phyloP scores from a whole-genome alignment of 2,888 invertebrate species.

The Volucella inflata region DNA sequence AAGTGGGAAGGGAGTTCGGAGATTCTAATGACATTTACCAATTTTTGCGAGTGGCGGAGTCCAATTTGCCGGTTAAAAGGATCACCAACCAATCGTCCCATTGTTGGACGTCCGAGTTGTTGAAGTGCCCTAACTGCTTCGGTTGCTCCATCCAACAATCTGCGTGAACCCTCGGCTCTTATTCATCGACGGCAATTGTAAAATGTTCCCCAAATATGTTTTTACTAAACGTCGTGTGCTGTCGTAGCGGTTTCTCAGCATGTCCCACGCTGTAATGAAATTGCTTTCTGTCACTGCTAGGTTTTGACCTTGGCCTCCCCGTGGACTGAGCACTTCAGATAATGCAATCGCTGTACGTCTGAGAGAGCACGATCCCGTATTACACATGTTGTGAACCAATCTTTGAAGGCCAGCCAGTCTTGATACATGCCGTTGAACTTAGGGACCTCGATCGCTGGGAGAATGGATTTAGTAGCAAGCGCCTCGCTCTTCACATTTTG shows the following conservation, averaged over 20 bases:
- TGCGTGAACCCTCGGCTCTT: constrained; percentile 14
- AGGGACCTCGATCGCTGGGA: constrained; percentile 32
- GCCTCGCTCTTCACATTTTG: too few relatives aligned
- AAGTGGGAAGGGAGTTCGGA: too few relatives aligned
- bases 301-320: not conserved
- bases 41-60: constrained; percentile 23
- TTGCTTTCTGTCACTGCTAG: not conserved
- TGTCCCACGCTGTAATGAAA: not conserved
- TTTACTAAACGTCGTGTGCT: too few relatives aligned
- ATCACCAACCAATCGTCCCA: constrained; percentile 56
- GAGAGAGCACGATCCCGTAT: not conserved
- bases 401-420: constrained; percentile 8
- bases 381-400: not conserved
- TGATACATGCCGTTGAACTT: constrained; percentile 38
- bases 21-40: constrained; percentile 48
- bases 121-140: constrained; percentile 40
- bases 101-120: constrained; percentile 39
- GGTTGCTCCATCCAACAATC: constrained; percentile 2
- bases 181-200: constrained; percentile 8
- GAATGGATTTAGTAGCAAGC: constrained; percentile 25
- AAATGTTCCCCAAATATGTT: constrained; percentile 42
- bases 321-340: not conserved
- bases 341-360: not conserved
- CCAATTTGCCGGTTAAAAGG: constrained; percentile 44
- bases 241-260: not conserved